phyloP scores from a whole-genome alignment of 1,140 invertebrate genomes.

The Catajapyx aquilonaris region DNA sequence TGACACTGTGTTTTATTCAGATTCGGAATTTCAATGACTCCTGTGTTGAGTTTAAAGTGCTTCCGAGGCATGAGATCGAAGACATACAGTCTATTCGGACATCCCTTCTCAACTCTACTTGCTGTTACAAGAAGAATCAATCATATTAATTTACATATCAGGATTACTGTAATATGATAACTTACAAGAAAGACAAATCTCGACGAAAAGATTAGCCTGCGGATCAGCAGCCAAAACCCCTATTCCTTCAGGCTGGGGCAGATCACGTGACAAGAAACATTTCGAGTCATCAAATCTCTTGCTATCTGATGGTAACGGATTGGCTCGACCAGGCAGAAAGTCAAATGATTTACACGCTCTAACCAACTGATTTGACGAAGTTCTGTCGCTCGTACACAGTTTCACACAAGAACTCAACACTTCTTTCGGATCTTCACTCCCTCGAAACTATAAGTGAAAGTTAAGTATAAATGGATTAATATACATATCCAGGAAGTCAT shows the following conservation, averaged over 20 bases:
- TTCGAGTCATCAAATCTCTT: constrained; percentile 57
- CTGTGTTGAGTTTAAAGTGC: constrained; percentile 12
- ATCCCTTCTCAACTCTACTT: constrained; percentile 61
- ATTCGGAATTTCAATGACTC: neutral
- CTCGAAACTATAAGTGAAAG: too few relatives aligned
- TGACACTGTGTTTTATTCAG: constrained; percentile 36
- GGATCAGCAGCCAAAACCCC: constrained; percentile 64
- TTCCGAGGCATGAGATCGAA: constrained; percentile 60
- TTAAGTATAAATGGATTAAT: constrained; percentile 1
- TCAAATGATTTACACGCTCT: constrained; percentile 67
- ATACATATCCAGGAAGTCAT: too few relatives aligned
- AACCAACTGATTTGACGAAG: constrained; percentile 52
- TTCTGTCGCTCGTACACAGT: constrained; percentile 58
- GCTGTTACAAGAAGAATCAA: too few relatives aligned
- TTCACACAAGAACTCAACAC: too few relatives aligned
- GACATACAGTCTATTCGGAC: constrained; percentile 62
- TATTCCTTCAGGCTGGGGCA: constrained; percentile 61
- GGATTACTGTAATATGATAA: too few relatives aligned
- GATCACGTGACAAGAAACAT: constrained; percentile 68
- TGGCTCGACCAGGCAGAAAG: constrained; percentile 66
- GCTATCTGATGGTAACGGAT: constrained; percentile 16
- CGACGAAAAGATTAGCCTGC: constrained; percentile 68
- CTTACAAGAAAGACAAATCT: constrained; percentile 74
- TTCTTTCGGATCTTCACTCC: too few relatives aligned
- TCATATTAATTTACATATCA: too few relatives aligned